Evolutionary conservation across 2,888 invertebrate species (phyloP).

Genomic region (Malthinus seriepunctatus): DNA sequence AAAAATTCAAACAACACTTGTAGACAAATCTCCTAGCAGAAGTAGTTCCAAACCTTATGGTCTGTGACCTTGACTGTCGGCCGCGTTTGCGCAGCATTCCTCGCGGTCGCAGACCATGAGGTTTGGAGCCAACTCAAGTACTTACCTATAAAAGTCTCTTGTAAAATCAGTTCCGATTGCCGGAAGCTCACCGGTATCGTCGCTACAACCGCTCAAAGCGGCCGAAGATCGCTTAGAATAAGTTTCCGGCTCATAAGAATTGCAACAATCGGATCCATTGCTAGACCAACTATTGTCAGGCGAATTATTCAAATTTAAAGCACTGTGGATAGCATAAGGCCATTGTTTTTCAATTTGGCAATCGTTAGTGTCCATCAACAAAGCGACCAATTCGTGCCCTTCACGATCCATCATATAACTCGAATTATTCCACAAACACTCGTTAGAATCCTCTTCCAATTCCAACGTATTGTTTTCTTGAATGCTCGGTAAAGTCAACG

Average conservation of each 20-base stretch:
- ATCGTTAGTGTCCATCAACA: conserved; percentile 58
- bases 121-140: too few relatives aligned
- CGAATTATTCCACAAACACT: conserved; percentile 76
- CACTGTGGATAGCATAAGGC: conserved; percentile 61
- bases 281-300: conserved; percentile 64
- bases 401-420: conserved; percentile 71
- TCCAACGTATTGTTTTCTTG: conserved; percentile 74
- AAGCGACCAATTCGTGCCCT: conserved; percentile 65
- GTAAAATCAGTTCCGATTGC: conserved; percentile 75
- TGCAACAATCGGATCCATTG: conserved; percentile 56
- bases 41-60: too few relatives aligned
- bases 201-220: conserved; percentile 67
- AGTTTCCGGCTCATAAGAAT: conserved; percentile 56
- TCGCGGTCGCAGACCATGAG: too few relatives aligned
- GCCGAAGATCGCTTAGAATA: conserved; percentile 73
- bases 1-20: conserved; percentile 22
- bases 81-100: too few relatives aligned
- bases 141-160: conserved; percentile 69
- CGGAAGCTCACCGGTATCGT: conserved; percentile 66
- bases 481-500: conserved; percentile 70
- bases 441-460: conserved; percentile 73
- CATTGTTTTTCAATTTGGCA: conserved; percentile 63
- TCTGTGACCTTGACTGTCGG: too few relatives aligned
- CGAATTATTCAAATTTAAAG: conserved; percentile 49
- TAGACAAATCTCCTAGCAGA: not conserved